These are phyloP conservation scores for Cephus cinctus DNA, from an alignment of 1,140 invertebrate species.

Conservation along the genomic window DNA sequence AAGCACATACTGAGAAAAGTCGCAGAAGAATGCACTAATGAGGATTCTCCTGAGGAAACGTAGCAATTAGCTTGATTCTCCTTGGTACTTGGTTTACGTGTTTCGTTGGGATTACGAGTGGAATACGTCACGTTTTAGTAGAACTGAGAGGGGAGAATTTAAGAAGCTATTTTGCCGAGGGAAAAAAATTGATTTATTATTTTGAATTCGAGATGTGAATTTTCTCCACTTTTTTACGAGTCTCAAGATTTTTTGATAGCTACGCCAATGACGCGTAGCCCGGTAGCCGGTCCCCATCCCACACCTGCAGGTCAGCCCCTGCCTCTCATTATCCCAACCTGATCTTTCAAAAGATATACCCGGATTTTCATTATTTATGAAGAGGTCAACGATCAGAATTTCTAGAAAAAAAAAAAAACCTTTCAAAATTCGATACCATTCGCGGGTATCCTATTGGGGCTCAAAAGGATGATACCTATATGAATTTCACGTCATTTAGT, in stretches of 20 bases:
- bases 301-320: slow-evolving; percentile 50
- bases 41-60: slow-evolving; percentile 35
- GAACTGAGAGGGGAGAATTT: too few relatives aligned
- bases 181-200: too few relatives aligned
- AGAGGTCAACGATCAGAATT: slow-evolving; percentile 48
- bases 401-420: slow-evolving; percentile 27
- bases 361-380: slow-evolving; percentile 52
- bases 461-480: too few relatives aligned
- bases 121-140: too few relatives aligned
- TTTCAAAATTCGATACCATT: background rate
- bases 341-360: slow-evolving; percentile 52
- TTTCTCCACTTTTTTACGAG: background rate
- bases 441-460: background rate
- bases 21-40: slow-evolving; percentile 27
- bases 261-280: slow-evolving; percentile 51
- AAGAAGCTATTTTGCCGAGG: too few relatives aligned
- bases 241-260: slow-evolving; percentile 30
- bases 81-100: too few relatives aligned
- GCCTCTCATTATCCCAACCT: slow-evolving; percentile 51
- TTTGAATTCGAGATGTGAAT: too few relatives aligned
- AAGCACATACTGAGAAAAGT: slow-evolving; percentile 20
- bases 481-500: too few relatives aligned
- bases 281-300: slow-evolving; percentile 50
- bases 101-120: too few relatives aligned
- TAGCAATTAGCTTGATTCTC: slow-evolving; percentile 49